Percentiles rank a stretch among this genome's conserved stretches.
Conservation (phyloP, 2,888 invertebrate species). For the Lithophane ornitopus region DNA sequence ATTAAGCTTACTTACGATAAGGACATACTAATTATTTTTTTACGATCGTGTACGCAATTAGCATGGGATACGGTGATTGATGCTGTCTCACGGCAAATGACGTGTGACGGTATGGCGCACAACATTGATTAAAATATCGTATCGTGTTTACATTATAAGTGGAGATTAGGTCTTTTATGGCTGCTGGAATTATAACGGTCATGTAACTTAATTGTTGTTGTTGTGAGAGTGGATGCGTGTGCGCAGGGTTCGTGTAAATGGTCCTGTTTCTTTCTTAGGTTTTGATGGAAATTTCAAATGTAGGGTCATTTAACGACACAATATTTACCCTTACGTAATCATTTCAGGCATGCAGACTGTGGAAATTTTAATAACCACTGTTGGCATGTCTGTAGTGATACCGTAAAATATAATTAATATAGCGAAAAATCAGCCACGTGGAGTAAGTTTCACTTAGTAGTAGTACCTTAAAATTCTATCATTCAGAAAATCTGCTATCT, state of each 20-base stretch:
- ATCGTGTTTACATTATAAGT: slow-evolving; percentile 45
- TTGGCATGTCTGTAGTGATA: too few relatives aligned
- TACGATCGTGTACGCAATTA: slow-evolving; percentile 85
- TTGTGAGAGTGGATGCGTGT: slow-evolving; percentile 12
- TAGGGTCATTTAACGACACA: too few relatives aligned
- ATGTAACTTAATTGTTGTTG: slow-evolving; percentile 8
- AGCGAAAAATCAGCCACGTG: too few relatives aligned
- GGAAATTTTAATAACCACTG: too few relatives aligned
- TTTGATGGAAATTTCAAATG: background rate
- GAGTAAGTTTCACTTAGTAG: too few relatives aligned
- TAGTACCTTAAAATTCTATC: too few relatives aligned
- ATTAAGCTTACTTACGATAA: slow-evolving; percentile 82
- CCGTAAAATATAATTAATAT: background rate
- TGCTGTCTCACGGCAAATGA: slow-evolving; percentile 76
- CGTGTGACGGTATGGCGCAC: slow-evolving; percentile 74
- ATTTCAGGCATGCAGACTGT: too few relatives aligned
- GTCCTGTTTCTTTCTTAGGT: background rate
- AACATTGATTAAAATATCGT: slow-evolving; percentile 76
- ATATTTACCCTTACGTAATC: too few relatives aligned
- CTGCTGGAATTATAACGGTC: slow-evolving; percentile 35
- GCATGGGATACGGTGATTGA: slow-evolving; percentile 76
- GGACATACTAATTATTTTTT: slow-evolving; percentile 83
- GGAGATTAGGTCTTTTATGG: slow-evolving; percentile 43
- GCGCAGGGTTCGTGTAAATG: background rate
- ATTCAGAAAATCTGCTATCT: too few relatives aligned